These are phyloP conservation scores for Pachycephus smyrnensis DNA, from an alignment of 2,888 invertebrate genomes.

Conservation along the genomic window DNA sequence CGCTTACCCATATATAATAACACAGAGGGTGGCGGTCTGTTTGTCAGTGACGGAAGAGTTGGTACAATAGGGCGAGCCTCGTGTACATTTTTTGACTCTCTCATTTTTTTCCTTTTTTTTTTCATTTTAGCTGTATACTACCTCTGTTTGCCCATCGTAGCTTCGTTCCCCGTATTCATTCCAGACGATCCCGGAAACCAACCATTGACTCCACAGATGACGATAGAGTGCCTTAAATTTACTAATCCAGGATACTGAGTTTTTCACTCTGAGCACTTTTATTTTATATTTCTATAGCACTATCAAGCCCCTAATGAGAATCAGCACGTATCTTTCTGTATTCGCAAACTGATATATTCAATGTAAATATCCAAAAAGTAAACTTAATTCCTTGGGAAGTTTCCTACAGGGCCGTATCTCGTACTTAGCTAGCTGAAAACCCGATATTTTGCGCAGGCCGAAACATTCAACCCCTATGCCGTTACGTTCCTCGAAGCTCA, in stretches of 20 bases:
- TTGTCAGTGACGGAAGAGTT: conserved; percentile 42
- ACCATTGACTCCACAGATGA: conserved; percentile 1
- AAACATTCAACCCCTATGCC: background rate
- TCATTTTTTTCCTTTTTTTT: background rate
- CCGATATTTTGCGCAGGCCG: background rate
- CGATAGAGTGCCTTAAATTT: background rate
- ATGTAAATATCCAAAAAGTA: background rate
- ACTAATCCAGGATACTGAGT: background rate
- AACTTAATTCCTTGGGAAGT: background rate
- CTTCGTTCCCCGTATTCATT: conserved; percentile 9
- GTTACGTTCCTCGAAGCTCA: conserved; percentile 3
- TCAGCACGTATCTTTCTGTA: background rate
- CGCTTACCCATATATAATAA: conserved; percentile 20
- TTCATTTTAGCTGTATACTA: background rate
- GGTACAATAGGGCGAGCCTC: conserved; percentile 32
- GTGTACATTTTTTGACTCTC: background rate
- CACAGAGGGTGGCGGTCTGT: conserved; percentile 34
- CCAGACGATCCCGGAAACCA: background rate
- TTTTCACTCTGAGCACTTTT: background rate
- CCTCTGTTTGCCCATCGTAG: conserved; percentile 4
- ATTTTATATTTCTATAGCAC: no score
- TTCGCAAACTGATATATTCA: background rate
- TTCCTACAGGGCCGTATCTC: background rate
- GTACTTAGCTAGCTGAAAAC: background rate
- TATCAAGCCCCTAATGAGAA: background rate